A percentile compares a stretch with the other conserved stretches of the same genome.
These are phyloP conservation scores for Connochaetes taurinus DNA, from an alignment of 2,113 vertebrate species.

Conservation along the genomic window DNA sequence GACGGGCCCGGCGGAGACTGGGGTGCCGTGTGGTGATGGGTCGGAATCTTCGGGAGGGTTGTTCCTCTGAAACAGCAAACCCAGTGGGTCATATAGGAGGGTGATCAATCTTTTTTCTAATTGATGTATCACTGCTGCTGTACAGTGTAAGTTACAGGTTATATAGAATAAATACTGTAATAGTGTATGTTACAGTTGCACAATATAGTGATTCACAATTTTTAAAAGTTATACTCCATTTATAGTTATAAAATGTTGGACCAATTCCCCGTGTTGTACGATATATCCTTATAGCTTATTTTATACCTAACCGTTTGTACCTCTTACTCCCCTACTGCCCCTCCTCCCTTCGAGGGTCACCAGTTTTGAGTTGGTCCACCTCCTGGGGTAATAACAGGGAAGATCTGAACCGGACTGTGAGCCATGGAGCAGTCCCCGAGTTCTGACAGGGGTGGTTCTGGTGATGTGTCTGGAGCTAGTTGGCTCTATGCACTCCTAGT, in stretches of 20 bases:
- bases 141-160: neutral
- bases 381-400: neutral
- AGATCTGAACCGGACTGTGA: neutral
- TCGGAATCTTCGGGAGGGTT: slow-evolving; percentile 67
- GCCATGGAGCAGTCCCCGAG: neutral
- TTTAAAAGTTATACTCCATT: neutral
- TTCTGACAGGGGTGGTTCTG: neutral
- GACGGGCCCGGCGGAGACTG: slow-evolving; percentile 80
- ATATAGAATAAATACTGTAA: neutral
- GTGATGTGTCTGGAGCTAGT: neutral
- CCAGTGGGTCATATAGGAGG: neutral
- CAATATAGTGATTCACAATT: neutral
- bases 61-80: slow-evolving; percentile 75
- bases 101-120: neutral
- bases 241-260: neutral
- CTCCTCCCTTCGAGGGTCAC: neutral
- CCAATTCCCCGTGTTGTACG: neutral
- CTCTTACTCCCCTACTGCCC: neutral
- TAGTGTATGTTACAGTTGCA: neutral
- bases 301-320: neutral
- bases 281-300: neutral
- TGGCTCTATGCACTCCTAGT: neutral
- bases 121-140: neutral
- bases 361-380: neutral
- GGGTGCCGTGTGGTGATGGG: slow-evolving; percentile 52